Percentiles rank a stretch among this genome's conserved stretches.
Conservation (phyloP, 2,888 invertebrate species). For the Morpho achilles region DNA sequence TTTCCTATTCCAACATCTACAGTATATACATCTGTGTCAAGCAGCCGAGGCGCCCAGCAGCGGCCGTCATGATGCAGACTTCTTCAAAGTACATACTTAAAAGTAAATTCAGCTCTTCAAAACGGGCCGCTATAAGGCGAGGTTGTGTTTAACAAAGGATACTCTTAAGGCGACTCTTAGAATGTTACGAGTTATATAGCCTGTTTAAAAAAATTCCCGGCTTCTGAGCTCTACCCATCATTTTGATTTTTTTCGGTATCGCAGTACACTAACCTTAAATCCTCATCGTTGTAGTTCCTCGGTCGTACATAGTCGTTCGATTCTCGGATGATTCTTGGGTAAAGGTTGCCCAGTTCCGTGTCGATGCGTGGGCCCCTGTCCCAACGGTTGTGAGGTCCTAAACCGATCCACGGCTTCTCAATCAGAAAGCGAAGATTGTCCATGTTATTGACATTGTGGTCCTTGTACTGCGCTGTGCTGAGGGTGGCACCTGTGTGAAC, state of each 20-base stretch:
- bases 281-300: constrained; percentile 40
- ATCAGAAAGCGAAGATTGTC: constrained; percentile 53
- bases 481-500: constrained; percentile 39
- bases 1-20: too few relatives aligned
- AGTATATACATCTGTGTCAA: too few relatives aligned
- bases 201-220: too few relatives aligned
- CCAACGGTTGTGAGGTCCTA: constrained; percentile 37
- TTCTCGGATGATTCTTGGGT: constrained; percentile 9
- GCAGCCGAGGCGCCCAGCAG: too few relatives aligned
- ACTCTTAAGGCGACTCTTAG: too few relatives aligned
- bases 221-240: too few relatives aligned
- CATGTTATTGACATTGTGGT: constrained; percentile 45
- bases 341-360: constrained; percentile 27
- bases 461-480: constrained; percentile 42
- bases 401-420: constrained; percentile 42
- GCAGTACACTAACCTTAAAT: constrained; percentile 39
- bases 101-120: too few relatives aligned
- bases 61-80: too few relatives aligned
- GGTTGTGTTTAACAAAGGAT: too few relatives aligned
- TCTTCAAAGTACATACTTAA: too few relatives aligned
- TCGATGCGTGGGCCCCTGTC: constrained; percentile 26
- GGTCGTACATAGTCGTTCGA: constrained; percentile 26
- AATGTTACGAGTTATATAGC: too few relatives aligned
- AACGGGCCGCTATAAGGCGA: too few relatives aligned
- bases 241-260: neutral